phyloP scores from a whole-genome alignment of 2,797 vertebrate species.

The Cyclopterus lumpus region DNA sequence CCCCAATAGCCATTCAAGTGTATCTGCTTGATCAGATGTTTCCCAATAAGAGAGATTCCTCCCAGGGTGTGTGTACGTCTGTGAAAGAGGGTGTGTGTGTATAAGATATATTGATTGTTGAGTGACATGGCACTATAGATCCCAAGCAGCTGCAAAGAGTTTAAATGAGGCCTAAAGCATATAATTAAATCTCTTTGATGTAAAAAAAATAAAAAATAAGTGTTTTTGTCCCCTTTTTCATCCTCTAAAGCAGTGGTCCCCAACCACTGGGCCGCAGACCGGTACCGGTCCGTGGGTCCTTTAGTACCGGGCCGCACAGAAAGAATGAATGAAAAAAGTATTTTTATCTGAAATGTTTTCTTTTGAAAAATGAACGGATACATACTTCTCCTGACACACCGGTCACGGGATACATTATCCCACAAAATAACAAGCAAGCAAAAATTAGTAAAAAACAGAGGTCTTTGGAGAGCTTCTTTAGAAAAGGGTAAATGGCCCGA shows the following conservation, averaged over 20 bases:
- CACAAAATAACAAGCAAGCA: too few relatives aligned
- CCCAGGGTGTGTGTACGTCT: constrained; percentile 58
- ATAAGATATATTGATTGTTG: constrained; percentile 74
- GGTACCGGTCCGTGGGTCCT: too few relatives aligned
- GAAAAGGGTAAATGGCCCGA: too few relatives aligned
- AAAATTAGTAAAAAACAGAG: too few relatives aligned
- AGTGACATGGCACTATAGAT: constrained; percentile 75
- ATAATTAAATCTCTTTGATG: constrained; percentile 67
- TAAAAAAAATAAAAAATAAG: constrained; percentile 21
- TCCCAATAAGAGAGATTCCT: constrained; percentile 76
- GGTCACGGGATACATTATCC: too few relatives aligned
- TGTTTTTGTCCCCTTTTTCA: constrained; percentile 17
- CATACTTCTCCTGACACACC: too few relatives aligned
- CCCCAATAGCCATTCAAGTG: constrained; percentile 77
- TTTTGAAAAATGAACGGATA: too few relatives aligned
- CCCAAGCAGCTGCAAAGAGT: constrained; percentile 76
- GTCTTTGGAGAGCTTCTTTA: too few relatives aligned
- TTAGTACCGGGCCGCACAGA: too few relatives aligned
- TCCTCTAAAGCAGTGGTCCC: not conserved
- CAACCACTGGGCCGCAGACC: too few relatives aligned
- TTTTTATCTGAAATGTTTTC: too few relatives aligned
- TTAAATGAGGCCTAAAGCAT: constrained; percentile 70
- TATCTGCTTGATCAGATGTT: constrained; percentile 81
- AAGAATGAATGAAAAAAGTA: too few relatives aligned
- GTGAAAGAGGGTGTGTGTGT: constrained; percentile 53